These are phyloP conservation scores for Pharmacophagus antenor DNA, from an alignment of 2,888 invertebrate species.

Conservation along the genomic window DNA sequence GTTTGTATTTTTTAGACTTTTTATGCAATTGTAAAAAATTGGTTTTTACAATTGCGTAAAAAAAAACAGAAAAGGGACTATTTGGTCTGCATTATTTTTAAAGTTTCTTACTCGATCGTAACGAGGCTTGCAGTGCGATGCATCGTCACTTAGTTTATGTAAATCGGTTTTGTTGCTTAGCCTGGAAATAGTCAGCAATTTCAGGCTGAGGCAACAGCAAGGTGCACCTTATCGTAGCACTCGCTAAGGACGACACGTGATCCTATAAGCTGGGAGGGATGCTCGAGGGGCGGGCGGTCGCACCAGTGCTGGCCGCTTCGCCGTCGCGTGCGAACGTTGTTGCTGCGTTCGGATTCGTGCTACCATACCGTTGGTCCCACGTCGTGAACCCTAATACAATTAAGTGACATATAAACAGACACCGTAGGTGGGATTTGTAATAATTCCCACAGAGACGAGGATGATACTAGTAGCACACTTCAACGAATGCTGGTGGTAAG, in stretches of 20 bases:
- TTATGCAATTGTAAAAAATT: too few relatives aligned
- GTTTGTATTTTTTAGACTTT: neutral
- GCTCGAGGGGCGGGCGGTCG: constrained; percentile 53
- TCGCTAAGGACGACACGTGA: constrained; percentile 54
- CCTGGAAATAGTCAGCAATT: constrained; percentile 63
- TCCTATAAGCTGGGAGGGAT: constrained; percentile 49
- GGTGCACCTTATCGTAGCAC: constrained; percentile 61
- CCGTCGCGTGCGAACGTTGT: constrained; percentile 63
- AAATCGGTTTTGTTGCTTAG: constrained; percentile 63
- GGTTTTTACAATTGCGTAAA: too few relatives aligned
- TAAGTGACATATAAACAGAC: constrained; percentile 70
- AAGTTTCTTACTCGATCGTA: neutral
- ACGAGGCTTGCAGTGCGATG: constrained; percentile 36
- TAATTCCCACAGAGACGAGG: constrained; percentile 49
- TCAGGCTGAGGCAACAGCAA: constrained; percentile 43
- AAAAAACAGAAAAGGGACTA: neutral
- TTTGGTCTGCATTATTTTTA: neutral
- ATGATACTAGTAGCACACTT: constrained; percentile 47
- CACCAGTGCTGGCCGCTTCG: constrained; percentile 69
- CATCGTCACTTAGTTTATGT: constrained; percentile 74
- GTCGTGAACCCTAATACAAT: constrained; percentile 62
- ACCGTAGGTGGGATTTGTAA: constrained; percentile 54
- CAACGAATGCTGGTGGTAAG: constrained; percentile 60
- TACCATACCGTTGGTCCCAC: constrained; percentile 42
- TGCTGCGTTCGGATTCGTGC: constrained; percentile 43